Evolutionary conservation across 2,797 vertebrate species (phyloP), one percentile per base, ranked within the genome.

Genomic region (Loris lydekkerianus): DNA sequence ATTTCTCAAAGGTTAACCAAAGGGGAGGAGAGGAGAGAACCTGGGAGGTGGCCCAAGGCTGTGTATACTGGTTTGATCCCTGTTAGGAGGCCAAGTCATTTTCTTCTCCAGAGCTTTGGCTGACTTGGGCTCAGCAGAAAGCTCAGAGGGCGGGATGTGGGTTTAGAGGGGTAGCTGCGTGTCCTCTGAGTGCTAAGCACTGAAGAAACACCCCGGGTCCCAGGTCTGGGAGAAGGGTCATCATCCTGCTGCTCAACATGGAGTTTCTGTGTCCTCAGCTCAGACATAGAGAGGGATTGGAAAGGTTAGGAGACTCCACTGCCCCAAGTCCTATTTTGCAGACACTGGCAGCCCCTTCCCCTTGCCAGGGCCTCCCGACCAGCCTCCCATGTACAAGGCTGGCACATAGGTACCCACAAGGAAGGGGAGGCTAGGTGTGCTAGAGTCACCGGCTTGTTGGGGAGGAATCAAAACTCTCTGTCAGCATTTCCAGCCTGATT

Each of bases 101-200:
- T 37, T 72, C 78, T 49, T 20, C 46, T 56, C 43, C 63, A 40
- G 46, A 77, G n/a, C 87, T 29, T 18, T n/a, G 40, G 76, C 75
- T 70, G 40, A 10, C 67, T 81, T 34, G 2, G 49, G 58, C 58
- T 72, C 43, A 11, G 70, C 40, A 34, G 37, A 25, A 10, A 34
- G 56, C 67, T 7, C 18, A 0, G 83, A 60, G 63, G 31, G 46
- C 31, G 27, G 72, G 40, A 5, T 0, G 0, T 2, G 2, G 7
- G 77, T 9, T 46, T 65, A 11, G 9, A 37, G 56, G n/a, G 60
- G 40, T 17, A 2, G 3, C 75, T 17, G 2, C 1, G 7, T 43
- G 25, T 43, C 60, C 1, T 15, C 34, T 1, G 7, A 7, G 40
- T 1, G 0, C n/a, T 14, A 31, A 37, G 27, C 10, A 0, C 43